Evolutionary conservation across 2,888 invertebrate species (phyloP), one percentile per base, ranked within the genome.

Genomic region (Drosophila mulleri): DNA sequence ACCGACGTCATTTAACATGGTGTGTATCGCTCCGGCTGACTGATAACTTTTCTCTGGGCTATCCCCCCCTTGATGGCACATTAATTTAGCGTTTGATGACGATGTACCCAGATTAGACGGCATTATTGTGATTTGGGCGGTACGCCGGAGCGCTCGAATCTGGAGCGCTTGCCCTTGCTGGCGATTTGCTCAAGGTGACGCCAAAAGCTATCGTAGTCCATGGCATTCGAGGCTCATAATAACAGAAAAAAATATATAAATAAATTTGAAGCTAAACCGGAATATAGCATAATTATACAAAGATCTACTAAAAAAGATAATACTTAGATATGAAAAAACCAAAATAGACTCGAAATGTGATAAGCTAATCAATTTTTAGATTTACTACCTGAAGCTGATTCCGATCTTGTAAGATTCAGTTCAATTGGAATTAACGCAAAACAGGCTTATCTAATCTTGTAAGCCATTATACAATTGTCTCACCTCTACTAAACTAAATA

Each of bases 1-100:
- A 58, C 45, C 84, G 70, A 81, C 82, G 87, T 87, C 82, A 78
- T 73, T 12, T 54, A 14, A 45, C 14, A 26, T 45, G 26, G 67
- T 82, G 45, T 64, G 57, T 62, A 44, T 47, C 52, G 65, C 48
- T 35, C 35, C 37, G 37, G 53, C 23, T 53, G 58, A 69, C 83
- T 83, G 89, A 83, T 88, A 83, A 80, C 87, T 86, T 86, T 69
- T 88, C 73, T 78, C 83, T 72, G 67, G 82, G 89, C 84, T 78
- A 83, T 88, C 83, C 83, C 89, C 86, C 83, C 89, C 89, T 86
- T 88, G 78, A 83, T 83, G 87, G 89, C 87, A 86, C 87, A 88
- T 88, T 88, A 86, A 59, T 81, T 78, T 65, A 57, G 44, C 67
- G 84, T 70, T 83, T 68, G 83, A 86, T 87, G 83, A 83, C 83